These are phyloP conservation scores for Archaeoteleia sp. DNA, from an alignment of 2,888 invertebrate genomes.

Conservation along the genomic window DNA sequence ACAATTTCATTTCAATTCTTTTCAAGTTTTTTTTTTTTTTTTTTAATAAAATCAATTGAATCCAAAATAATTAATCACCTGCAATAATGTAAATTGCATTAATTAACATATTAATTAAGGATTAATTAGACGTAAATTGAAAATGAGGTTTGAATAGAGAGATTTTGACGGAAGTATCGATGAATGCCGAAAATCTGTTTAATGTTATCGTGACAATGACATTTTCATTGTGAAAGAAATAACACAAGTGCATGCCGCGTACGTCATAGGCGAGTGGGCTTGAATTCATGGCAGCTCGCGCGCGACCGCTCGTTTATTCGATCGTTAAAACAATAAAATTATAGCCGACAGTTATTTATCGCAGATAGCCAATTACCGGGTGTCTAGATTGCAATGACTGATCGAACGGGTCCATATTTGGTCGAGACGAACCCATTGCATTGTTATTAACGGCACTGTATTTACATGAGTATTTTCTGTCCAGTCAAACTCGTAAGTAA, in stretches of 20 bases:
- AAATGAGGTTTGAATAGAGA: background rate
- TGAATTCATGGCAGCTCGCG: slow-evolving; percentile 6
- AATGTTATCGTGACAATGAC: background rate
- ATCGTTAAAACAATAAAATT: slow-evolving; percentile 66
- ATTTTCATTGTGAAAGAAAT: slow-evolving; percentile 7
- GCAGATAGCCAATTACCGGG: slow-evolving; percentile 66
- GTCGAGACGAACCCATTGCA: slow-evolving; percentile 34
- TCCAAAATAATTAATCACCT: too few species aligned
- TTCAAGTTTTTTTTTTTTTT: too few species aligned
- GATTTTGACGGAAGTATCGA: background rate
- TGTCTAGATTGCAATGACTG: slow-evolving; percentile 62
- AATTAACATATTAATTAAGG: too few species aligned
- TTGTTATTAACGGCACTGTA: slow-evolving; percentile 37
- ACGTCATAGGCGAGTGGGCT: slow-evolving; percentile 11
- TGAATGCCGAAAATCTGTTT: background rate
- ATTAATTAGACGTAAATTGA: background rate
- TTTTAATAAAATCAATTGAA: too few species aligned
- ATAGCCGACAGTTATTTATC: slow-evolving; percentile 64
- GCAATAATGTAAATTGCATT: too few species aligned
- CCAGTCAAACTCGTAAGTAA: background rate
- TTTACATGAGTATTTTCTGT: slow-evolving; percentile 14
- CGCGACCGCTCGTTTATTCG: slow-evolving; percentile 39
- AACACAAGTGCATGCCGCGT: slow-evolving; percentile 1
- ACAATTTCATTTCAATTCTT: too few species aligned
- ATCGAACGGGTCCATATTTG: slow-evolving; percentile 57